A percentile compares a stretch with the other conserved stretches of the same genome.
phyloP scores from a whole-genome alignment of 2,797 vertebrate genomes.

The Artibeus lituratus region DNA sequence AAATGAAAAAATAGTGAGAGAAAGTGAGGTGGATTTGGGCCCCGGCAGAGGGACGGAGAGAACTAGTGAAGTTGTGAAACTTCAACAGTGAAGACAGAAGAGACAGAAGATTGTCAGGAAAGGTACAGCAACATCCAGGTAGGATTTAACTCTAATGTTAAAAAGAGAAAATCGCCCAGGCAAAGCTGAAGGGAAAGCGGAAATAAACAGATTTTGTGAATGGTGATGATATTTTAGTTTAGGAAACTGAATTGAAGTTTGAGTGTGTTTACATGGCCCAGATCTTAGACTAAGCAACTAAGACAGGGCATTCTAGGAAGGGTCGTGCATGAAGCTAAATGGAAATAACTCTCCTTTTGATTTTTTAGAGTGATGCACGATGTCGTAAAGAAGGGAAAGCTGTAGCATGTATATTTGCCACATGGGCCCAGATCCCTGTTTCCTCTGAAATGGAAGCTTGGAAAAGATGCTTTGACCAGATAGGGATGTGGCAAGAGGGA shows the following conservation, averaged over 20 bases:
- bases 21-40: neutral
- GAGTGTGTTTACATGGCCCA: neutral
- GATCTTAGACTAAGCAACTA: neutral
- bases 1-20: neutral
- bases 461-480: neutral
- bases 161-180: neutral
- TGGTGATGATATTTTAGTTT: neutral
- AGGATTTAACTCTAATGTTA: neutral
- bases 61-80: neutral
- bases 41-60: neutral
- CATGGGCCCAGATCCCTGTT: neutral
- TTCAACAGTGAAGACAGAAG: neutral
- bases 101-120: neutral
- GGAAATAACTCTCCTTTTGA: neutral
- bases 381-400: neutral
- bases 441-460: neutral
- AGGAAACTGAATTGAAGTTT: neutral
- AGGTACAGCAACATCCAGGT: neutral
- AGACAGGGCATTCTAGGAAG: neutral
- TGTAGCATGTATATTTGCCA: neutral
- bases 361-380: neutral
- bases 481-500: neutral
- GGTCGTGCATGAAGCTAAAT: neutral
- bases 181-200: neutral
- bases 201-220: neutral